A percentile compares a stretch with the other conserved stretches of the same genome.
These are phyloP conservation scores for Myoxocephalus aenaeus DNA, from an alignment of 2,797 vertebrate species.

Conservation along the genomic window DNA sequence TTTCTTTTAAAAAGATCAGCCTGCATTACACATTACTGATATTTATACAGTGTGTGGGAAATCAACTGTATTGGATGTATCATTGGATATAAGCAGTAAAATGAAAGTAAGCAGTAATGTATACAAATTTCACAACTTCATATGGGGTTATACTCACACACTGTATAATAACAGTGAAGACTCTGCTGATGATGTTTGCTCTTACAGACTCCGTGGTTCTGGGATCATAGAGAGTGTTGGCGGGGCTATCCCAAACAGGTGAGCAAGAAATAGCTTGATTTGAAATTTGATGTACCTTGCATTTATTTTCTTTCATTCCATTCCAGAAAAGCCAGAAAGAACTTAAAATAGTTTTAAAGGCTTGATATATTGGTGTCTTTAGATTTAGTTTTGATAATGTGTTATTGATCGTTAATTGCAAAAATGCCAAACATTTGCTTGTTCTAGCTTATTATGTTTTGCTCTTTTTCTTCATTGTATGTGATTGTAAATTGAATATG, in stretches of 20 bases:
- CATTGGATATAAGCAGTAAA: neutral
- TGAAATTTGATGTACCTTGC: neutral
- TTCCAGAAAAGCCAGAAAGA: neutral
- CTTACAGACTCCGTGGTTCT: slow-evolving; percentile 93
- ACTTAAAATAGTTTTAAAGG: neutral
- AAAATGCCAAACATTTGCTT: neutral
- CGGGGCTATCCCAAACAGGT: slow-evolving; percentile 91
- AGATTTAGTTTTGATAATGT: neutral
- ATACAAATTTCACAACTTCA: neutral
- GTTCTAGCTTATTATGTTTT: neutral
- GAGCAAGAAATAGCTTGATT: slow-evolving; percentile 53
- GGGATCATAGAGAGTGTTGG: slow-evolving; percentile 91
- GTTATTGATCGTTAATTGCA: neutral
- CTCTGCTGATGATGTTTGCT: slow-evolving; percentile 19
- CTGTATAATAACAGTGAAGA: neutral
- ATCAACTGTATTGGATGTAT: neutral
- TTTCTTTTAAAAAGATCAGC: neutral
- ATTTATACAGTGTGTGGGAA: neutral
- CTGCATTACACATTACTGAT: neutral
- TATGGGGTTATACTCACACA: neutral
- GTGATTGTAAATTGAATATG: neutral
- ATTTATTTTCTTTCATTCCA: neutral
- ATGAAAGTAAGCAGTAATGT: neutral
- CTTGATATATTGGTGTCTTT: neutral
- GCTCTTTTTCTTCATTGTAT: neutral